These are phyloP conservation scores for Rhinoraja longicauda DNA, from an alignment of 2,797 vertebrate species.

Conservation along the genomic window DNA sequence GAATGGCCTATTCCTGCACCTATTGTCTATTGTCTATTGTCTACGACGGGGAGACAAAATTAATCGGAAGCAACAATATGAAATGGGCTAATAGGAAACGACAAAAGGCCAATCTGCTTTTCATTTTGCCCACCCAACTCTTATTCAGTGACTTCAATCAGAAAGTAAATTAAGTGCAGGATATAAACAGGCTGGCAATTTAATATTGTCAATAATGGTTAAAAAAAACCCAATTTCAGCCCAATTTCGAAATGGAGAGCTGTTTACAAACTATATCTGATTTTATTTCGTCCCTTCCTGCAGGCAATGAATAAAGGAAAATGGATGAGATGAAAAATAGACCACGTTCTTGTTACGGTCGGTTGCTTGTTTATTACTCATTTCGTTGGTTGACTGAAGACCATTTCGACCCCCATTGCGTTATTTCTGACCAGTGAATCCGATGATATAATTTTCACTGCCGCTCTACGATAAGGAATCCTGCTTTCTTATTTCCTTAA, in stretches of 20 bases:
- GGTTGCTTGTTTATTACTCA: not conserved
- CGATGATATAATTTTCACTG: not conserved
- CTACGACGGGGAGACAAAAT: not conserved
- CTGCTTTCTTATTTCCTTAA: not conserved
- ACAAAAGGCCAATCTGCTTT: not conserved
- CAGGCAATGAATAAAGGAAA: not conserved
- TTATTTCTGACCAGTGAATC: not conserved
- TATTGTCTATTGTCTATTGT: no score
- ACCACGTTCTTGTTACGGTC: not conserved
- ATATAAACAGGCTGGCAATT: no score
- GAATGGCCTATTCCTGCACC: no score
- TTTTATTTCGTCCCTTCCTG: not conserved
- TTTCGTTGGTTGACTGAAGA: not conserved
- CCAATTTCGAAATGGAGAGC: no score
- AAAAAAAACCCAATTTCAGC: no score
- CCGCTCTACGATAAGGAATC: not conserved
- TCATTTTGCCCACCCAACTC: no score
- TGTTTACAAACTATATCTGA: not conserved
- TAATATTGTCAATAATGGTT: no score
- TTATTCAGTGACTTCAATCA: no score
- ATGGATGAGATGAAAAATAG: not conserved
- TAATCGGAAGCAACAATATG: not conserved
- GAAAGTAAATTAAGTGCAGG: no score
- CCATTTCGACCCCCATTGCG: not conserved
- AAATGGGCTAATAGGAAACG: not conserved